Percentiles rank a stretch among this genome's conserved stretches.
phyloP scores from a whole-genome alignment of 2,113 vertebrate genomes.

The Chlorodrepanis virens region DNA sequence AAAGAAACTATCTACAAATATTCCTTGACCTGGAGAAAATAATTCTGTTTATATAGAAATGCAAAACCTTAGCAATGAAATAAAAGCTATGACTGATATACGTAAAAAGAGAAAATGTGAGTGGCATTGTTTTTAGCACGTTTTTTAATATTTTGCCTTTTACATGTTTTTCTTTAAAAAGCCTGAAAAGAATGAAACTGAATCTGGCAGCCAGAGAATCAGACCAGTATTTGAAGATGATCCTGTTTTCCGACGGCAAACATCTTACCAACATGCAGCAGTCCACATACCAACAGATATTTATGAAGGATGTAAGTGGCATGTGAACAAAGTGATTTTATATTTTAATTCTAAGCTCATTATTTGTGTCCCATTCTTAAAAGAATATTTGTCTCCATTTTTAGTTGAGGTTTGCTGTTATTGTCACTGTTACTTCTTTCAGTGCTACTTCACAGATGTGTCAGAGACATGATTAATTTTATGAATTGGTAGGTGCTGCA shows the following conservation, averaged over 20 bases:
- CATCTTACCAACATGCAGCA: conserved; percentile 91
- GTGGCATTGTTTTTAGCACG: not conserved
- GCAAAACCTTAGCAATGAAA: not conserved
- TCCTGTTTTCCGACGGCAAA: conserved; percentile 85
- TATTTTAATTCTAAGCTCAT: not conserved
- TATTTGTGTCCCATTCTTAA: not conserved
- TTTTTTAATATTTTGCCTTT: conserved; percentile 38
- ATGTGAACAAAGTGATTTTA: not conserved
- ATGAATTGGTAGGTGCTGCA: not conserved
- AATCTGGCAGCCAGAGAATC: conserved; percentile 85
- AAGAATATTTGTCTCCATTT: not conserved
- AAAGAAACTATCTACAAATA: not conserved
- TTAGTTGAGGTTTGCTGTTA: not conserved
- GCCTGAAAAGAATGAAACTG: conserved; percentile 89
- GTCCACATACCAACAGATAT: conserved; percentile 98
- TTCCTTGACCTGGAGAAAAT: not conserved
- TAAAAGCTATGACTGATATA: not conserved
- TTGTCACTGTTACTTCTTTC: not conserved
- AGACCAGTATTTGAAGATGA: conserved; percentile 92
- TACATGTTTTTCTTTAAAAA: conserved; percentile 45
- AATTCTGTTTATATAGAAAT: not conserved
- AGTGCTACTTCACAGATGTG: not conserved
- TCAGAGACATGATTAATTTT: not conserved
- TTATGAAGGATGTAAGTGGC: conserved; percentile 96
- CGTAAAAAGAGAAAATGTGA: not conserved